Evolutionary conservation across 2,888 invertebrate genomes (phyloP).

Genomic region (Megalurothrips usitatus): DNA sequence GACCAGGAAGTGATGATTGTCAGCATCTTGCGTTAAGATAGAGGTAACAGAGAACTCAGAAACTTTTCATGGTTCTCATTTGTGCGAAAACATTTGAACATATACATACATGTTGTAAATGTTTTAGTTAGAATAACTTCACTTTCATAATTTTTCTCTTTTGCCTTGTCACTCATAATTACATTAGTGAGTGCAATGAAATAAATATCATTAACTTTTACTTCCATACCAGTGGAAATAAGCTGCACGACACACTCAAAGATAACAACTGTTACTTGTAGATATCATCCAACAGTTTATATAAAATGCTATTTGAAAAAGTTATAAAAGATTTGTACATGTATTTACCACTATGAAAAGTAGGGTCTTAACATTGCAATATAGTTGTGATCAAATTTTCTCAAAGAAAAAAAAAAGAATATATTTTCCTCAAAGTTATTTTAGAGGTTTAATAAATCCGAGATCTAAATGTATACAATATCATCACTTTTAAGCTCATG

Average conservation of each 20-base stretch:
- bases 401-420: background rate
- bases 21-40: background rate
- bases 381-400: background rate
- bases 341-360: background rate
- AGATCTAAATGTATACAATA: conserved; percentile 17
- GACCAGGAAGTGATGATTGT: background rate
- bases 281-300: background rate
- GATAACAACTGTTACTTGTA: background rate
- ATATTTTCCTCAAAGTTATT: background rate
- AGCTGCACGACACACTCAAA: background rate
- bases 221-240: conserved; percentile 18
- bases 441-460: background rate
- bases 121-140: background rate
- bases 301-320: conserved; percentile 19
- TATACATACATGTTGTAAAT: background rate
- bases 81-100: background rate
- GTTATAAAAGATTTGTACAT: conserved; percentile 16
- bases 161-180: background rate
- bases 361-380: background rate
- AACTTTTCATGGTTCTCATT: background rate
- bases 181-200: background rate
- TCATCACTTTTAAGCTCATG: conserved; percentile 1
- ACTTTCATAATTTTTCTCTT: background rate
- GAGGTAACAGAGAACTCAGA: background rate
- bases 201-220: background rate